phyloP scores from a whole-genome alignment of 2,113 vertebrate genomes.

The Octodon degus region DNA sequence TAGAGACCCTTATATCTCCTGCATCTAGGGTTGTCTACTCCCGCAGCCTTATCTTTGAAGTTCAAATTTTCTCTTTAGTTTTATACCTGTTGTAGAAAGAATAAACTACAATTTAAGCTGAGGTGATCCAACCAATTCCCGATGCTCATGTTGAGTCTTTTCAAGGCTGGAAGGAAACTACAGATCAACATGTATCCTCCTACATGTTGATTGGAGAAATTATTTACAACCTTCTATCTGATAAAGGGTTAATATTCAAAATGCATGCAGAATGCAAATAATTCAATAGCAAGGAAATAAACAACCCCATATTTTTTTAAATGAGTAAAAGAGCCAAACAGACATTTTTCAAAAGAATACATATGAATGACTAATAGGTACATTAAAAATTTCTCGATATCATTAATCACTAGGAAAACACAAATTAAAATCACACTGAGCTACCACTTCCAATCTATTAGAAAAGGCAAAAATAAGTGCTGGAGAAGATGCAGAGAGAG shows the following conservation, averaged over 20 bases:
- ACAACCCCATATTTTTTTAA: background rate
- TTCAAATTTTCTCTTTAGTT: conserved; percentile 1
- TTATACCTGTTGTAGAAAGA: background rate
- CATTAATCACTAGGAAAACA: background rate
- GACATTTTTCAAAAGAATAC: background rate
- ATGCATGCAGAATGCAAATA: background rate
- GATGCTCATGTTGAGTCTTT: background rate
- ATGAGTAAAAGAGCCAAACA: background rate
- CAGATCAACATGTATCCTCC: background rate
- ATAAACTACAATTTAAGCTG: background rate
- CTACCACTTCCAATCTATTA: background rate
- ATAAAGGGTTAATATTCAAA: background rate
- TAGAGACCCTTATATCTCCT: background rate
- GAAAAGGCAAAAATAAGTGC: background rate
- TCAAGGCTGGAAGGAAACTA: background rate
- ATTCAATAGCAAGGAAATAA: background rate
- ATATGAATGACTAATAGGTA: background rate
- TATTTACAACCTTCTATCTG: background rate
- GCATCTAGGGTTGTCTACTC: background rate
- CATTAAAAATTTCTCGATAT: background rate
- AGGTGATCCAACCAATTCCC: background rate
- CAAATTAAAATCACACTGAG: background rate
- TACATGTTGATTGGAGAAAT: background rate
- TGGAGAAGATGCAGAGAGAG: background rate
- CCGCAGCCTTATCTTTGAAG: background rate